These are phyloP conservation scores for Caenorhabditis sp. DNA, from an alignment of 2,888 invertebrate genomes.

Conservation along the genomic window DNA sequence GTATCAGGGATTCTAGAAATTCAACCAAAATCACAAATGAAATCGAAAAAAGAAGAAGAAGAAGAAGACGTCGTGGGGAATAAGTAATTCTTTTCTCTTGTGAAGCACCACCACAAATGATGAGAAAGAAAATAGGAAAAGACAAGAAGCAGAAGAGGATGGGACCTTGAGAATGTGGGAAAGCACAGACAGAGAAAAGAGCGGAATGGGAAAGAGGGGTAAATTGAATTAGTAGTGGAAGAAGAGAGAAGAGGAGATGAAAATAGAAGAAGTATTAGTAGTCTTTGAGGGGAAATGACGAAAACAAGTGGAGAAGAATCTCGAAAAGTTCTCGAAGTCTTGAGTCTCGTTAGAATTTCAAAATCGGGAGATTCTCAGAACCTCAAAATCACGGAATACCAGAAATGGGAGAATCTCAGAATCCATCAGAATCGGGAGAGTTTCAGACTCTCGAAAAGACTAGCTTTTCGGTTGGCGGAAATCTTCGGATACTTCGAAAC, in stretches of 20 bases:
- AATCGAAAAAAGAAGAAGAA: background rate
- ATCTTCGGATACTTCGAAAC: no score
- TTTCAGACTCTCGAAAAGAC: no score
- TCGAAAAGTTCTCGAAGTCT: no score
- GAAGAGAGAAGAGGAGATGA: background rate
- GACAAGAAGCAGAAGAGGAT: slow-evolving; percentile 14
- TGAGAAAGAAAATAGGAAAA: slow-evolving; percentile 1
- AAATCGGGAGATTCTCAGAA: no score
- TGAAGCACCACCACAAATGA: slow-evolving; percentile 10
- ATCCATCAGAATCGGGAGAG: no score
- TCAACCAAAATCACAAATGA: background rate
- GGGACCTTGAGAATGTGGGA: slow-evolving; percentile 17
- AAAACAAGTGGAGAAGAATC: background rate
- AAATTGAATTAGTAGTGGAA: slow-evolving; percentile 52
- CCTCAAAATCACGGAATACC: background rate
- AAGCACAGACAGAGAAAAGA: background rate
- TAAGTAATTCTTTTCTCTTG: slow-evolving; percentile 10
- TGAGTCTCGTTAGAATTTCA: no score
- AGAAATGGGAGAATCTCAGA: no score
- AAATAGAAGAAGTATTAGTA: slow-evolving; percentile 5
- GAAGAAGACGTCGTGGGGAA: background rate
- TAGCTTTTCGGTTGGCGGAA: no score
- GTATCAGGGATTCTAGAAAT: background rate
- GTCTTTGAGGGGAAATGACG: background rate
- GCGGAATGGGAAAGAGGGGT: slow-evolving; percentile 26